Evolutionary conservation across 2,113 vertebrate genomes (phyloP), one percentile per base, ranked within the genome.

Genomic region (Chaetodon auriga): DNA sequence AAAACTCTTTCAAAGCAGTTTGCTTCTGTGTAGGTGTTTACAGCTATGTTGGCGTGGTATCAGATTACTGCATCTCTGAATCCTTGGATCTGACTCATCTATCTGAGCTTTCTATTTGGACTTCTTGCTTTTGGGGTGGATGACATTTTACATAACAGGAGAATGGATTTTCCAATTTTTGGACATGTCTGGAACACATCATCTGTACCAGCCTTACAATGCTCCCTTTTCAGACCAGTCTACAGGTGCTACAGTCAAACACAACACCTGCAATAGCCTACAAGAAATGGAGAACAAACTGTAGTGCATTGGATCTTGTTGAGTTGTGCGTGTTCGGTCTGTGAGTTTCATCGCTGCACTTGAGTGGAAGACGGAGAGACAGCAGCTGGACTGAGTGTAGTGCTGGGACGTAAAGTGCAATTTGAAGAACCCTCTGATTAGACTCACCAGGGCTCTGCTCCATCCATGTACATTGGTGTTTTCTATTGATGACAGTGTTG

Each of bases 161-260:
- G 19, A 55, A 43, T 46, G 13, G 75, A 54, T 63, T 78, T 79
- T 85, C 53, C 35, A 7, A 25, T 77, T 82, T 71, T 35, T 25
- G 35, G 38, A 70, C 46, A 62, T 18, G 38, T 62, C 66, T 72
- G 65, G 71, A 84, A 62, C 1, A 25, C 73, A 57, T 63, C 54
- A 12, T 23, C 21, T 43, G 78, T 23, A 66, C 70, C 70, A 80
- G 71, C 81, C 68, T 88, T 80, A 46, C 65, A 70, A n/a, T 1
- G 10, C 38, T 68, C 65, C 49, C 19, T 9, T 46, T 80, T 13
- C 63, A 80, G 49, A 57, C 23, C 73, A 65, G 36, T 85, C 85
- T 74, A 80, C 93, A 86, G 93, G 93, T 94, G 94, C 92, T 92
- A 88, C 70, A 87, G 80, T 86, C 79, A 64, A 90, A 89, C 65